A percentile compares a stretch with the other conserved stretches of the same genome.
phyloP scores from a whole-genome alignment of 2,888 invertebrate genomes.

The Iphiclides podalirius region DNA sequence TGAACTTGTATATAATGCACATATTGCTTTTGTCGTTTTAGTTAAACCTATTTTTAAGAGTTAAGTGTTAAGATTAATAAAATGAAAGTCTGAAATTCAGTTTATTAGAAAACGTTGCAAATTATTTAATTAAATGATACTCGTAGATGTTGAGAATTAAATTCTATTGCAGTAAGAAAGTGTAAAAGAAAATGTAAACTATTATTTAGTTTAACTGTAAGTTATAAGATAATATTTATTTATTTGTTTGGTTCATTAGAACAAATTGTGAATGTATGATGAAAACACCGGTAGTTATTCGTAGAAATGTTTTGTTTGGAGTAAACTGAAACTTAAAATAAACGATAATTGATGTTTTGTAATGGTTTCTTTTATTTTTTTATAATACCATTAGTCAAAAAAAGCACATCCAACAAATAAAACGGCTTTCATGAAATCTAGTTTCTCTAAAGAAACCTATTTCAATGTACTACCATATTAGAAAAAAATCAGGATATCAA shows the following conservation, averaged over 20 bases:
- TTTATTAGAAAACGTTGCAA: conserved; percentile 17
- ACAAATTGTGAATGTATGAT: too few relatives aligned
- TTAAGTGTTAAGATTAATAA: not conserved
- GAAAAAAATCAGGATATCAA: too few relatives aligned
- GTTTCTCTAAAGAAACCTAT: too few relatives aligned
- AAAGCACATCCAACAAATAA: too few relatives aligned
- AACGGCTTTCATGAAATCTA: too few relatives aligned
- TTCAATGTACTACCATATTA: too few relatives aligned
- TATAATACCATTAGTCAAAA: not conserved
- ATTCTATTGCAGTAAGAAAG: not conserved
- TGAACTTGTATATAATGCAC: not conserved
- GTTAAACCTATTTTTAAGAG: not conserved
- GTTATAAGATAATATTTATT: too few relatives aligned
- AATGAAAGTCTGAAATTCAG: conserved; percentile 21
- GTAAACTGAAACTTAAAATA: conserved; percentile 3
- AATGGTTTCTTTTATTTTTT: not conserved
- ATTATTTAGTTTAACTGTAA: too few relatives aligned
- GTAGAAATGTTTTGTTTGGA: not conserved
- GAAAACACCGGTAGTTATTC: not conserved
- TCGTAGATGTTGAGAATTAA: not conserved
- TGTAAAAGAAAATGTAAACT: not conserved
- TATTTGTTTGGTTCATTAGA: too few relatives aligned
- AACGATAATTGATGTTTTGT: conserved; percentile 15
- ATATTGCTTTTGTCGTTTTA: not conserved
- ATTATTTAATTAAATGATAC: not conserved